Percentiles rank a stretch among this genome's conserved stretches.
Conservation (phyloP, 2,888 invertebrate genomes). For the Pristionchus entomophagus region DNA sequence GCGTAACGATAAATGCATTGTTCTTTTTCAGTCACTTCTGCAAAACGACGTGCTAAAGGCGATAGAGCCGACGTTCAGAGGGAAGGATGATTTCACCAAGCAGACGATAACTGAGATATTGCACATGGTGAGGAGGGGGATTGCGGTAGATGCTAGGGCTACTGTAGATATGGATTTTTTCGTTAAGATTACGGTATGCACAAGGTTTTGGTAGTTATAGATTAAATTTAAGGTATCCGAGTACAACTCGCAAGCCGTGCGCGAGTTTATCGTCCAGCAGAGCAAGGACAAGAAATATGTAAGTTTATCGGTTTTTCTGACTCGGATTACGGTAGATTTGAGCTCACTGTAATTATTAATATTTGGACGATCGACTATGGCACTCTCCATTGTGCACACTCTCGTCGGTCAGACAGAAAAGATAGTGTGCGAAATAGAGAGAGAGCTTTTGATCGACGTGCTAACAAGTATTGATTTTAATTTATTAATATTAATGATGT, state of each 20-base stretch:
- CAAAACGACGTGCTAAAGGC: slow-evolving; percentile 69
- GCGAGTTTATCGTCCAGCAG: slow-evolving; percentile 96
- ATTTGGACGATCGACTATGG: too few relatives aligned
- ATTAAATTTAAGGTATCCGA: slow-evolving; percentile 96
- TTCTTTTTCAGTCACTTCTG: slow-evolving; percentile 71
- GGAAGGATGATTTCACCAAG: slow-evolving; percentile 92
- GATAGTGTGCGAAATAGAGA: too few relatives aligned
- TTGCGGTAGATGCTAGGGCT: too few relatives aligned
- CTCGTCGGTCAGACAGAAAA: too few relatives aligned
- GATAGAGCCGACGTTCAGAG: slow-evolving; percentile 71
- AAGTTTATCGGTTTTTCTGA: slow-evolving; percentile 28
- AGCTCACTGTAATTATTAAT: background rate
- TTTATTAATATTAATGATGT: too few relatives aligned
- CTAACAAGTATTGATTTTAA: too few relatives aligned
- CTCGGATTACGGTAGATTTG: too few relatives aligned
- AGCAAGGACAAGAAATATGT: slow-evolving; percentile 80
- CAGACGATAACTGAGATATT: slow-evolving; percentile 90
- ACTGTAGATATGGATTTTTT: background rate
- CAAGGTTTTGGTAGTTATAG: too few relatives aligned
- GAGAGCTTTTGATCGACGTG: too few relatives aligned
- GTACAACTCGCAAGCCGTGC: slow-evolving; percentile 95
- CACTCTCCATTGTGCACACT: too few relatives aligned
- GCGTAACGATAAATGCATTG: too few relatives aligned
- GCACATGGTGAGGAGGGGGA: slow-evolving; percentile 46
- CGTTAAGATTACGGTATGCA: too few relatives aligned